phyloP scores from a whole-genome alignment of 2,797 vertebrate species.

The Danio choprae region DNA sequence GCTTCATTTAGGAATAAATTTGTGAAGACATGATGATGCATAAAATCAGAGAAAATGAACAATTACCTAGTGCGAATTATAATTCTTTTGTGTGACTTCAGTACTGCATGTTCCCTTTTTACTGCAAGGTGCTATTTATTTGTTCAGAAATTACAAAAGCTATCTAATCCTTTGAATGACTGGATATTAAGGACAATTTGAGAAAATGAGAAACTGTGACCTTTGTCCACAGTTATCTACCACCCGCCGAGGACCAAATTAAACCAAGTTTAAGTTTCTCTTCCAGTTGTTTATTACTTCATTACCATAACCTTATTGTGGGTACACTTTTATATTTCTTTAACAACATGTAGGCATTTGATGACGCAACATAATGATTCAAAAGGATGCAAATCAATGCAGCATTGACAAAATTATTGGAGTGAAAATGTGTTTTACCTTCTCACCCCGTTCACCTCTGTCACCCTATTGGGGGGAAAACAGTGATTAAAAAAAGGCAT shows the following conservation, averaged over 20 bases:
- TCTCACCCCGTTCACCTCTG: conserved; percentile 93
- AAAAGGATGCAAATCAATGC: neutral
- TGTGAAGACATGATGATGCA: neutral
- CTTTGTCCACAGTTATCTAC: neutral
- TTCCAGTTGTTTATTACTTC: neutral
- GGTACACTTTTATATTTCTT: neutral
- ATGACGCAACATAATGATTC: neutral
- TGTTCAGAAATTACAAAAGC: conserved; percentile 49
- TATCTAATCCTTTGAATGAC: conserved; percentile 12
- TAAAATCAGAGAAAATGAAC: neutral
- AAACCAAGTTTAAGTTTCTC: neutral
- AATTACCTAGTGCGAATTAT: neutral
- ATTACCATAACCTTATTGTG: too few relatives aligned
- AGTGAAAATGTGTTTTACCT: conserved; percentile 79
- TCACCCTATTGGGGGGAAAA: conserved; percentile 88
- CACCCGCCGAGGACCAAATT: neutral
- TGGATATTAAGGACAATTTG: too few relatives aligned
- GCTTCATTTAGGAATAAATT: neutral
- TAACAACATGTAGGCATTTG: neutral
- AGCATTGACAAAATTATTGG: neutral
- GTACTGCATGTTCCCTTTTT: conserved; percentile 57
- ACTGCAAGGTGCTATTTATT: conserved; percentile 25
- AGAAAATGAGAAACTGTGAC: neutral
- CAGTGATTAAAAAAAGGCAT: conserved; percentile 56
- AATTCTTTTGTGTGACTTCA: neutral